A percentile compares a stretch with the other conserved stretches of the same genome.
These are phyloP conservation scores for Mamestra brassicae DNA, from an alignment of 2,888 invertebrate genomes.

Conservation along the genomic window DNA sequence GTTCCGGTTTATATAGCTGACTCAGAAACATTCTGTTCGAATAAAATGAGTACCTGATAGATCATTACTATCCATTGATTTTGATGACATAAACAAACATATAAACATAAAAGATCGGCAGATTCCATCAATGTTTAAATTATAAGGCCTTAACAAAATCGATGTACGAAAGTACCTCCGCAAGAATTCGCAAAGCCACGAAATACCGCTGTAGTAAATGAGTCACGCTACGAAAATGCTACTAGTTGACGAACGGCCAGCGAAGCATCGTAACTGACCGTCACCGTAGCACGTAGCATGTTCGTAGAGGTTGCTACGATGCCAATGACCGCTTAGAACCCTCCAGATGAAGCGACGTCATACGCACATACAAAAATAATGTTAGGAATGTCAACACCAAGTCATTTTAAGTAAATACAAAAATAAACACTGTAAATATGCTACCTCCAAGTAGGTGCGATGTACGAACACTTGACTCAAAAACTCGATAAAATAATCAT, in stretches of 20 bases:
- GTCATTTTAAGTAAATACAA: not conserved
- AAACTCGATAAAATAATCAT: constrained; percentile 28
- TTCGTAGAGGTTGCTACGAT: constrained; percentile 45
- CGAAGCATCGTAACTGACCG: constrained; percentile 33
- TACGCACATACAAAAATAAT: not conserved
- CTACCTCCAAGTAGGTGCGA: not conserved
- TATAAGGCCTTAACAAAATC: not conserved
- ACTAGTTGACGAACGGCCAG: constrained; percentile 46
- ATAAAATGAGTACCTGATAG: constrained; percentile 26
- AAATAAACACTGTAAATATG: not conserved
- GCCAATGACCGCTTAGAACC: constrained; percentile 55
- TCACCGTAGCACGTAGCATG: constrained; percentile 54
- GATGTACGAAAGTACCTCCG: constrained; percentile 2
- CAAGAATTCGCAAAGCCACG: constrained; percentile 49
- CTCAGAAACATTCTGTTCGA: constrained; percentile 32
- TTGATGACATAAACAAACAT: not conserved
- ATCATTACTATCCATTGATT: constrained; percentile 12
- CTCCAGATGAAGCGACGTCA: constrained; percentile 21
- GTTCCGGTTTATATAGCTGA: constrained; percentile 23
- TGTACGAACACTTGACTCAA: not conserved
- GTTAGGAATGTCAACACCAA: not conserved
- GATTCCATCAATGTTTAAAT: not conserved
- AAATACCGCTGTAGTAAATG: constrained; percentile 43
- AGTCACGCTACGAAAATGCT: constrained; percentile 58
- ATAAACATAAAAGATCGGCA: too few species aligned